These are phyloP conservation scores for Nasonia vitripennis DNA, from an alignment of 1,140 invertebrate genomes.

Conservation along the genomic window DNA sequence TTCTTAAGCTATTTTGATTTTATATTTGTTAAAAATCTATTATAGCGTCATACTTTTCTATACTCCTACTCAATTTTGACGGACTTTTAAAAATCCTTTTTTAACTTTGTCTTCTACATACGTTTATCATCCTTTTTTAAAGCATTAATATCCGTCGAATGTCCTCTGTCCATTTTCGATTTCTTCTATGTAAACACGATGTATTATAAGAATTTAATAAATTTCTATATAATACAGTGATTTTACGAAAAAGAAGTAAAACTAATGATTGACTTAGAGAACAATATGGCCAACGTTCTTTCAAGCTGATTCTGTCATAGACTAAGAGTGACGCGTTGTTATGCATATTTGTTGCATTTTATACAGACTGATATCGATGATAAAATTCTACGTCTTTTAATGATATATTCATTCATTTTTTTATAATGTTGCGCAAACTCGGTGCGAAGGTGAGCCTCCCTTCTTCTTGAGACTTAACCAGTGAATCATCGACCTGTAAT, in stretches of 20 bases:
- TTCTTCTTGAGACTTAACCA: constrained; percentile 30
- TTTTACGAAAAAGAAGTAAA: constrained; percentile 30
- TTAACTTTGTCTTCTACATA: constrained; percentile 44
- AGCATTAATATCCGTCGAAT: constrained; percentile 34
- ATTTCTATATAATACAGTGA: constrained; percentile 45
- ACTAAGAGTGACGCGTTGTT: constrained; percentile 63
- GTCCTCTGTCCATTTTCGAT: constrained; percentile 46
- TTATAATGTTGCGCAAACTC: constrained; percentile 29
- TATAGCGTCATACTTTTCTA: constrained; percentile 64
- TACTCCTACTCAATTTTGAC: constrained; percentile 49
- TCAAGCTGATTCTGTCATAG: constrained; percentile 45
- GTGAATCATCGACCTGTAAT: constrained; percentile 29
- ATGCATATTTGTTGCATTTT: constrained; percentile 63
- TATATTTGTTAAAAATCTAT: constrained; percentile 66
- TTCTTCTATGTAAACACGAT: constrained; percentile 27
- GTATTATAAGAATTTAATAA: constrained; percentile 37
- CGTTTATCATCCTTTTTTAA: constrained; percentile 24
- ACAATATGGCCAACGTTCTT: constrained; percentile 35
- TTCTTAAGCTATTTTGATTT: constrained; percentile 60
- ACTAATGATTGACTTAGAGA: constrained; percentile 37
- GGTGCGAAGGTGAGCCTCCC: constrained; percentile 26
- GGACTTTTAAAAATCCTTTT: constrained; percentile 39
- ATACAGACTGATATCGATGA: constrained; percentile 59
- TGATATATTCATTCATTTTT: constrained; percentile 36
- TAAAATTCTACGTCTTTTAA: constrained; percentile 49